Base-by-base conservation (phyloP, 2,797 vertebrate species). In the Macropus fuliginosus region DNA sequence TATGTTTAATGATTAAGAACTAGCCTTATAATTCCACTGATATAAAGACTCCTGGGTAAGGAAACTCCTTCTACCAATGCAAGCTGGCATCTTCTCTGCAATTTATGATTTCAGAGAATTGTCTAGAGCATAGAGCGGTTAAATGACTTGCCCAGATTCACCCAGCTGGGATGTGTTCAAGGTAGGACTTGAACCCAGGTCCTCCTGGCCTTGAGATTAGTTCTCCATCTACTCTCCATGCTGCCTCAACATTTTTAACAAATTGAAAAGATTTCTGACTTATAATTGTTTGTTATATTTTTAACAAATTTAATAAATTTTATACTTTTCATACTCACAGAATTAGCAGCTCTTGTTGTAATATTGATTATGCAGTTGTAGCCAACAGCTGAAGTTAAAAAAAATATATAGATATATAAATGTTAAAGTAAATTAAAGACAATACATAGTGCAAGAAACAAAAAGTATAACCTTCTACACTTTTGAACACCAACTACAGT, bases 351-450 rank as follows among this genome's bases (percentile, higher is more conserved):
- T 98, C 99, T 99, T 97, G 99, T 99, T 97, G 99, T 99, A 98
- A 99, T 99, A 98, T 99, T 99, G 98, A 99, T 99, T 98, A 99
- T 98, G 91, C 99, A 99, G 98, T 99, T 99, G 99, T 99, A 99
- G 98, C 99, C 99, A 91, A 99, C 99, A 98, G 99, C 99, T 99
- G 95, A 96, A 98, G 98, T 97, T 95, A 90, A 97, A 94, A 94
- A 97, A 74, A 52, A 52, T 52, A 52, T 52, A 52, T 52, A 52
- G 6, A 52, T 98, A 97, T 95, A 94, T 95, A 96, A 96, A 92
- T 92, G 55, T 92, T 56, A 90, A 0, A 74, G 21, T 91, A 95
- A 95, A 94, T 0, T 56, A 54, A 54, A 95, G 29, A 94, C 93
- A 93, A 93, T 55, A 0, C 54, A 91, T 0, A 96, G 34, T 54